Conservation (phyloP, 2,113 vertebrate species). For the Climacteris rufus region DNA sequence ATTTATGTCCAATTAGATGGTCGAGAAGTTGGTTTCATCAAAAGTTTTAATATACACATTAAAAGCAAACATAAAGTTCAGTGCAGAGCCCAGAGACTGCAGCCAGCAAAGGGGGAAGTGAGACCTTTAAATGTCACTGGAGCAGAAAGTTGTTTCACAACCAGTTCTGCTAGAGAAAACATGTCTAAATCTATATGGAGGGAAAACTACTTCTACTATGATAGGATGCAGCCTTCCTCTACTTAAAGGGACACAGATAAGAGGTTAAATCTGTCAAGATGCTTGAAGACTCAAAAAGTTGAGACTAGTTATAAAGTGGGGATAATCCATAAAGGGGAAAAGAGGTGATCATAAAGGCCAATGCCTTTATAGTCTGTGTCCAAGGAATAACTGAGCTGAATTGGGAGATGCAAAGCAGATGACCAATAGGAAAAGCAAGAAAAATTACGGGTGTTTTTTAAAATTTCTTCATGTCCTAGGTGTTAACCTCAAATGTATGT, state of each 20-base stretch:
- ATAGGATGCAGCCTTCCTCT: background rate
- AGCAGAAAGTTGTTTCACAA: background rate
- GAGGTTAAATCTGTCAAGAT: background rate
- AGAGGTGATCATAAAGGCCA: background rate
- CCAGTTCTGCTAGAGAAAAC: background rate
- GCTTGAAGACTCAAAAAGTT: background rate
- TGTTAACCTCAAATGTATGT: background rate
- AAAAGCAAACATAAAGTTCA: background rate
- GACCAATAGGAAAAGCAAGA: background rate
- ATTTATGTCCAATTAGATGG: background rate
- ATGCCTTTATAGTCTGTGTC: rapidly evolving
- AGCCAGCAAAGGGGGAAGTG: background rate
- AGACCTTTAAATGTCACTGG: background rate
- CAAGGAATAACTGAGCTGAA: background rate
- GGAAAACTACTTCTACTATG: background rate
- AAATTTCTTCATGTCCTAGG: background rate
- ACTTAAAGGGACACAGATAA: background rate
- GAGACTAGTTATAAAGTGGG: background rate
- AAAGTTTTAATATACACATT: background rate
- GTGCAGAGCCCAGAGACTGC: background rate
- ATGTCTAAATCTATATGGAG: background rate
- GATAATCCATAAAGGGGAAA: background rate
- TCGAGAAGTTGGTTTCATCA: background rate
- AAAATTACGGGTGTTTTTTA: rapidly evolving
- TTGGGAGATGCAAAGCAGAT: rapidly evolving